Evolutionary conservation across 2,113 vertebrate genomes (phyloP).

Genomic region (Brevimyrus niger): DNA sequence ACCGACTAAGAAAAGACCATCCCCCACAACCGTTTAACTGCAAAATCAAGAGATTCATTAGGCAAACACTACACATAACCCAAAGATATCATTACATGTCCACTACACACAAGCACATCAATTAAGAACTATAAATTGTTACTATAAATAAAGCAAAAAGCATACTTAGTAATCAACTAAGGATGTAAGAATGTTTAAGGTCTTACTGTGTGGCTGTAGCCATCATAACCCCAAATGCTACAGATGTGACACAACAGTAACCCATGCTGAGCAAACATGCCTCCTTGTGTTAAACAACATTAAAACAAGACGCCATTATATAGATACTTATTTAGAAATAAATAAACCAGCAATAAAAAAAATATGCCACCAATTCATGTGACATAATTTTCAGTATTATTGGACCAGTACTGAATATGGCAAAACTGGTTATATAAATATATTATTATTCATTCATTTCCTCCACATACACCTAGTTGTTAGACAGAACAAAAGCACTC

Average conservation of each 20-base stretch:
- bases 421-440: background rate
- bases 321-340: background rate
- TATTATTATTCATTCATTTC: background rate
- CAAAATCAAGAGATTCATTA: no score
- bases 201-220: no score
- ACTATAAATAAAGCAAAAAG: no score
- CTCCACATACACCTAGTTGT: background rate
- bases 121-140: no score
- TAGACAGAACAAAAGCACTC: no score
- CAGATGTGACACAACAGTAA: background rate
- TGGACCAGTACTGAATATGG: background rate
- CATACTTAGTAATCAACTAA: no score
- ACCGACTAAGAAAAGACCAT: no score
- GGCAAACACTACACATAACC: no score
- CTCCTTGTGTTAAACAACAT: background rate
- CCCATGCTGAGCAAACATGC: background rate
- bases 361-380: background rate
- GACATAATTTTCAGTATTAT: background rate
- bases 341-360: background rate
- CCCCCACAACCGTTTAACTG: no score
- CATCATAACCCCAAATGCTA: background rate
- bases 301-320: background rate
- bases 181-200: no score
- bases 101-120: no score
- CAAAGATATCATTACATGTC: no score